phyloP scores from a whole-genome alignment of 2,797 vertebrate species.

The Accipiter superciliosus region DNA sequence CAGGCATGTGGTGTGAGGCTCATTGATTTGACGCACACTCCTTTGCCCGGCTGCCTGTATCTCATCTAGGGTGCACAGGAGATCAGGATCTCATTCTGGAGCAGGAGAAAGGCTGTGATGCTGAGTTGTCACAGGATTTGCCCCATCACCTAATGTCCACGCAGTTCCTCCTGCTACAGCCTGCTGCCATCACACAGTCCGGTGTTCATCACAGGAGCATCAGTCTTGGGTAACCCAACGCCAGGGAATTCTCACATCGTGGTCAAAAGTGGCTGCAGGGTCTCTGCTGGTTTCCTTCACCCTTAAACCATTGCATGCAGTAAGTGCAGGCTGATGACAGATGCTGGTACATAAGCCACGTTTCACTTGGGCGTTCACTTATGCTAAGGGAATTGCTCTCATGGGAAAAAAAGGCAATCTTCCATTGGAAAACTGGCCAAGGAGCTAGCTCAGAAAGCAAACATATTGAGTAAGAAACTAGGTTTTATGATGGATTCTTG shows the following conservation, averaged over 20 bases:
- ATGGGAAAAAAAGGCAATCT: neutral
- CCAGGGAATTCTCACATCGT: neutral
- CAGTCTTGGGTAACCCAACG: accelerated
- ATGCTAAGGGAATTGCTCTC: neutral
- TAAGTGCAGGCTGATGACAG: neutral
- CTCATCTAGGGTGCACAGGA: neutral
- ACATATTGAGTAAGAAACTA: conserved; percentile 44
- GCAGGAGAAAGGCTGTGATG: neutral
- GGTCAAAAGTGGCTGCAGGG: neutral
- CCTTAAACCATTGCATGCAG: neutral
- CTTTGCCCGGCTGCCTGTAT: neutral
- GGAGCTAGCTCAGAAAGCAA: conserved; percentile 43
- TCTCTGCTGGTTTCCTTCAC: neutral
- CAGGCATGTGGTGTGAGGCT: neutral
- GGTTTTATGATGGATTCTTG: conserved; percentile 33
- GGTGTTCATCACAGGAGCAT: neutral
- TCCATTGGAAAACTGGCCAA: conserved; percentile 32
- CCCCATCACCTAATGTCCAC: neutral
- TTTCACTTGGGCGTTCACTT: neutral
- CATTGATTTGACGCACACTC: neutral
- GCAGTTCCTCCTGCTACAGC: neutral
- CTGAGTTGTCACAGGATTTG: neutral
- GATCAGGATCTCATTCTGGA: neutral
- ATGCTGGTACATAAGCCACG: neutral
- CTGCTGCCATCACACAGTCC: neutral